Evolutionary conservation across 1,140 invertebrate genomes (phyloP), one percentile per base, ranked within the genome.

Genomic region (Bombus fervidus): DNA sequence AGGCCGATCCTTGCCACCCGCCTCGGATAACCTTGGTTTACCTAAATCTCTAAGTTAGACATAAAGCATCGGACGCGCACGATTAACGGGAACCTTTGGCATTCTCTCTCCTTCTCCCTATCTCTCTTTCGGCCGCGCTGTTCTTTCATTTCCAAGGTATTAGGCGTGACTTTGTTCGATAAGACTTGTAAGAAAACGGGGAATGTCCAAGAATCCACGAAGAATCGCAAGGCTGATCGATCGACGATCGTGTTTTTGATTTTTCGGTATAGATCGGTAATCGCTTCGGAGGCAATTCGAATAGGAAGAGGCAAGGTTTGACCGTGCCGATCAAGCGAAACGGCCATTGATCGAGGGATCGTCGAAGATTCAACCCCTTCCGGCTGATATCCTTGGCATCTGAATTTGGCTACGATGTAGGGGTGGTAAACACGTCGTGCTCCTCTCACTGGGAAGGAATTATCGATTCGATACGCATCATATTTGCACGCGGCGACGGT

Each of bases 401-500:
- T 6, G 57, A 25, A 62, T 77, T 39, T 4, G 37, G 41, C 41
- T 2, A n/a, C 41, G 78, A 68, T 74, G 81, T 9, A 66, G 57
- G 34, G 69, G 34, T 18, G 78, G 59, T 28, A 73, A 85, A 85
- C 59, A 31, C 34, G 37, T 57, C 59, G 43, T 53, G 9, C 18
- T 41, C 8, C n/a, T 64, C 64, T 18, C 73, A 66, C 37, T 22
- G 13, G 25, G 18, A 62, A 66, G 18, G 68, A 72, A 57, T 76
- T 87, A 87, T 87, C 86, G 86, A 87, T 87, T 87, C 86, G 86
- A 87, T 72, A 81, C 83, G 86, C 62, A 85, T 71, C 64, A 77
- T 85, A 87, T 87, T 81, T 66, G 75, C n/a, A 80, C 69, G 43
- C 37, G 81, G 34, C 34, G 39, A 10, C 41, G 72, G 28, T 72